phyloP scores from a whole-genome alignment of 1,140 invertebrate genomes.

The Drosophila baimaii region DNA sequence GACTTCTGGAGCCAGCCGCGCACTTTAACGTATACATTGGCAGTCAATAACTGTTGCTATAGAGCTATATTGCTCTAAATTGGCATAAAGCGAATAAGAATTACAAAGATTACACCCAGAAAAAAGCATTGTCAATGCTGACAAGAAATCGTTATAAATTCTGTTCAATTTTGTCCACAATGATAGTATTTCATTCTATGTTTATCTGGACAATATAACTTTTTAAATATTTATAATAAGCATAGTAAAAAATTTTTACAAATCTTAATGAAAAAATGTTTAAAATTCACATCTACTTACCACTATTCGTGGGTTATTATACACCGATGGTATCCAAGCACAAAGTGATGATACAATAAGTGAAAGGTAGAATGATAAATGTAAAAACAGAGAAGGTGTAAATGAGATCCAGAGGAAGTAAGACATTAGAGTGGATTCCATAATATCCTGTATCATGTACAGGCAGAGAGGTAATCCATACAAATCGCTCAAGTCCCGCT shows the following conservation, averaged over 20 bases:
- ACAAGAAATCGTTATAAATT: background rate
- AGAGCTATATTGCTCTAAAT: background rate
- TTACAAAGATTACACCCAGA: background rate
- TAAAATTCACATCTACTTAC: background rate
- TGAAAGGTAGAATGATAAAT: background rate
- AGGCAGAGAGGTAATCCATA: background rate
- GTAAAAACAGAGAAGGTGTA: fast-evolving
- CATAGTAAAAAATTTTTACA: background rate
- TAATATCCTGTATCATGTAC: background rate
- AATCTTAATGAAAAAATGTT: too few species aligned
- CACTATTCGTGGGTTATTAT: background rate
- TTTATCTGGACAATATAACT: too few species aligned
- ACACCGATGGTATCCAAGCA: background rate
- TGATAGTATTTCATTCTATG: background rate
- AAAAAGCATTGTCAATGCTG: background rate
- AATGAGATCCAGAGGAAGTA: background rate
- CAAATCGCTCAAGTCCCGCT: background rate
- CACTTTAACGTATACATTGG: too few species aligned
- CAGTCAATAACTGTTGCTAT: too few species aligned
- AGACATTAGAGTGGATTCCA: background rate
- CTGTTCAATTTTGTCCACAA: background rate
- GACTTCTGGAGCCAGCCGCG: too few species aligned
- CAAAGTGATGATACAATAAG: background rate
- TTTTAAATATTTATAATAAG: background rate
- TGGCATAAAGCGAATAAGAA: background rate